phyloP scores from a whole-genome alignment of 2,113 vertebrate genomes.

The Symphodus melops region DNA sequence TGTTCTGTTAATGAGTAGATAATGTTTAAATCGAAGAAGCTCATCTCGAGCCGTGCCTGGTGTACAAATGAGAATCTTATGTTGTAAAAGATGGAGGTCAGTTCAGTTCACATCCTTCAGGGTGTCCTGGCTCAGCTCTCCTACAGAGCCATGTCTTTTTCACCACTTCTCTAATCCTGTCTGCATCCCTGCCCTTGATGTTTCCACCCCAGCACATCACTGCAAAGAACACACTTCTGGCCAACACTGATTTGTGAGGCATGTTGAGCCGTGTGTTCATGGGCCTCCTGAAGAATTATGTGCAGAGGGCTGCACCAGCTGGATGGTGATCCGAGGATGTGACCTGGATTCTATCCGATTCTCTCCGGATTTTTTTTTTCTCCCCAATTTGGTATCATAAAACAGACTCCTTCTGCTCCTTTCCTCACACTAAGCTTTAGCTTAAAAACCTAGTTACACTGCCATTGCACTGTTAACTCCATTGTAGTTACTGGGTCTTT shows the following conservation, averaged over 20 bases:
- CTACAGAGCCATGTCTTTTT: conserved; percentile 42
- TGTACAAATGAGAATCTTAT: conserved; percentile 22
- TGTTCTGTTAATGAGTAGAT: neutral
- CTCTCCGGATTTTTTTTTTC: neutral
- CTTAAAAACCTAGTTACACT: neutral
- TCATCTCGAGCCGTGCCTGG: conserved; percentile 6
- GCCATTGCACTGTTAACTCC: conserved; percentile 1
- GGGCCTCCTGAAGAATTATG: neutral
- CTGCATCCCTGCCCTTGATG: conserved; percentile 57
- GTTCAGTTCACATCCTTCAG: conserved; percentile 48
- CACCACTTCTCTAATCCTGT: conserved; percentile 63
- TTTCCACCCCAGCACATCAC: conserved; percentile 47
- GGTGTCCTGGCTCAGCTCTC: conserved; percentile 45
- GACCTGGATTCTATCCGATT: conserved; percentile 16
- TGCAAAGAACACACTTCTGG: conserved; percentile 29
- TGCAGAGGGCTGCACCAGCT: neutral
- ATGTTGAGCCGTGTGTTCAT: conserved; percentile 11
- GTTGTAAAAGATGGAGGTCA: conserved; percentile 35
- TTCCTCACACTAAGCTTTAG: neutral
- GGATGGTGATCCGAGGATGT: neutral
- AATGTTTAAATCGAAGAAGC: neutral
- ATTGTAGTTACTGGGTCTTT: conserved; percentile 1
- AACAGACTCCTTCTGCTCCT: neutral
- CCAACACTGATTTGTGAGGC: conserved; percentile 26
- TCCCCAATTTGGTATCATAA: conserved; percentile 6